A percentile compares a stretch with the other conserved stretches of the same genome.
Conservation (phyloP, 2,797 vertebrate genomes). For the Lepilemur septentrionalis region DNA sequence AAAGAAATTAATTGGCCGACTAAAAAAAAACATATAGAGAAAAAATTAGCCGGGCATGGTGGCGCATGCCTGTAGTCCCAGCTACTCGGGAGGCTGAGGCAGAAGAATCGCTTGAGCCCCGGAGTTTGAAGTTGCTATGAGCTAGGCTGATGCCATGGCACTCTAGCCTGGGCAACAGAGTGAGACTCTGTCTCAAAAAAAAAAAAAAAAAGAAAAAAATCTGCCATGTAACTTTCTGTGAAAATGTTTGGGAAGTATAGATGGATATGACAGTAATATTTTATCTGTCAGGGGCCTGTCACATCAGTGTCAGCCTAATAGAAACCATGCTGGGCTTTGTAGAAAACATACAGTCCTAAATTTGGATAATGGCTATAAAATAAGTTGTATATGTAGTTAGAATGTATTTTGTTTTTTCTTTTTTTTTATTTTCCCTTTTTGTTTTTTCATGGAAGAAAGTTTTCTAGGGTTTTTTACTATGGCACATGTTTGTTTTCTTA, state of each 20-base stretch:
- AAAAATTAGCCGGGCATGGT: too few species aligned
- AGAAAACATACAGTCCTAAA: neutral
- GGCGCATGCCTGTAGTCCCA: too few species aligned
- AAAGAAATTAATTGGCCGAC: too few species aligned
- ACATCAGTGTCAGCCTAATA: neutral
- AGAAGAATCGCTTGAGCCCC: too few species aligned
- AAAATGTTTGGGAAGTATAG: neutral
- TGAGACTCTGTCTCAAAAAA: too few species aligned
- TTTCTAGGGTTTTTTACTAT: neutral
- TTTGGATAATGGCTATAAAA: neutral
- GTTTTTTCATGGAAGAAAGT: neutral
- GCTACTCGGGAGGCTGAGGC: too few species aligned
- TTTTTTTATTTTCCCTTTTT: neutral
- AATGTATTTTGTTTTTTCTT: neutral
- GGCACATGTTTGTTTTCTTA: slow-evolving; percentile 50
- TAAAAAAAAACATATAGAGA: too few species aligned
- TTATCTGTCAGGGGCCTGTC: neutral
- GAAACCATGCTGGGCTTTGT: neutral
- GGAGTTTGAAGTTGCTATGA: too few species aligned
- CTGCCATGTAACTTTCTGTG: neutral
- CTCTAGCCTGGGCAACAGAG: too few species aligned
- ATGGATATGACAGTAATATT: neutral
- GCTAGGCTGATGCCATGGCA: too few species aligned
- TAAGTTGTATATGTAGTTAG: neutral
- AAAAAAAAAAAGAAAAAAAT: neutral